Percentiles rank a stretch among this genome's conserved stretches.
Evolutionary conservation across 1,140 invertebrate genomes (phyloP).

Genomic region (Drosophila melanica): DNA sequence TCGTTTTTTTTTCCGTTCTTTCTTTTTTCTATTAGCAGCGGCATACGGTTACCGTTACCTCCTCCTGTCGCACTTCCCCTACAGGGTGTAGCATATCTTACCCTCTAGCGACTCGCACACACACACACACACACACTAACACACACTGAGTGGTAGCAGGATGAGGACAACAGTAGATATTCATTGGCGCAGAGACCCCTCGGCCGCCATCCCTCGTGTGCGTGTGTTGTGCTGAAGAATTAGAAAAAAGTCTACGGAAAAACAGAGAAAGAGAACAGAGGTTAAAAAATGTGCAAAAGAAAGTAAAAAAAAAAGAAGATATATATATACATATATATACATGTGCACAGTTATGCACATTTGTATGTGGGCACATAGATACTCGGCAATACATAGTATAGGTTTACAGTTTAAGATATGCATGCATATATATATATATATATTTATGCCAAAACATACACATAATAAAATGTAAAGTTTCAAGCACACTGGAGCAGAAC

Average conservation of each 20-base stretch:
- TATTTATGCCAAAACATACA: too few species aligned
- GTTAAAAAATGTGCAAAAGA: conserved; percentile 30
- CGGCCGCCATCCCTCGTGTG: conserved; percentile 34
- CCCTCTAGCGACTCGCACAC: conserved; percentile 1
- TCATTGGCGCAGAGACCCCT: conserved; percentile 34
- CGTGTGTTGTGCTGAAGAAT: conserved; percentile 40
- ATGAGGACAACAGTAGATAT: conserved; percentile 21
- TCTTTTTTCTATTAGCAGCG: conserved; percentile 18
- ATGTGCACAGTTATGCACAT: neutral
- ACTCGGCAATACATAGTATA: neutral
- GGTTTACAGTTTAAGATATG: too few species aligned
- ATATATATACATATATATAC: conserved; percentile 6
- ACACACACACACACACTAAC: conserved; percentile 1
- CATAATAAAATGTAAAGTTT: too few species aligned
- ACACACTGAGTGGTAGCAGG: conserved; percentile 3
- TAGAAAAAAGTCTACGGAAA: conserved; percentile 9
- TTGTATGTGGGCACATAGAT: neutral
- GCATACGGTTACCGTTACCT: conserved; percentile 24
- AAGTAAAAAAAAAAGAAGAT: conserved; percentile 33
- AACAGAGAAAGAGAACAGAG: conserved; percentile 18
- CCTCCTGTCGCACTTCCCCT: conserved; percentile 46
- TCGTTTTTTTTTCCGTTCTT: conserved; percentile 7
- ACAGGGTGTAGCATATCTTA: conserved; percentile 23
- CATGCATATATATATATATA: too few species aligned
- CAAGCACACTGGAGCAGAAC: too few species aligned